Evolutionary conservation across 2,113 vertebrate genomes (phyloP).

Genomic region (Mola mola): DNA sequence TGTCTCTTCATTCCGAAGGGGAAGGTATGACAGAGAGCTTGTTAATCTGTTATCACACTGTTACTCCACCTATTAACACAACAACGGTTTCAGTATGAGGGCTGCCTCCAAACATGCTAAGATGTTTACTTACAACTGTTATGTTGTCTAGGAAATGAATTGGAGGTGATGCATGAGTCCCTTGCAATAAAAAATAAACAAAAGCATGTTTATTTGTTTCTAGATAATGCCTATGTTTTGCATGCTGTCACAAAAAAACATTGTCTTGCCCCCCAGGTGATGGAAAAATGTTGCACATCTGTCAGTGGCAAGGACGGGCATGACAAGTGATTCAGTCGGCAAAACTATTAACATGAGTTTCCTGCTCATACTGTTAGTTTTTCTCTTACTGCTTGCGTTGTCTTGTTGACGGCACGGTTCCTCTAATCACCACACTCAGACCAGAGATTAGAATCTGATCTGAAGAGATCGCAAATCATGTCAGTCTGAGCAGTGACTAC

Average conservation of each 20-base stretch:
- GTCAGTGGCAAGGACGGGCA: too few relatives aligned
- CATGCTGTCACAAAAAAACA: background rate
- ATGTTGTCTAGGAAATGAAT: too few relatives aligned
- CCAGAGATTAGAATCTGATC: background rate
- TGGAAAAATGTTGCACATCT: constrained; percentile 3
- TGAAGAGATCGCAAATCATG: background rate
- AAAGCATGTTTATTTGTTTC: constrained; percentile 1
- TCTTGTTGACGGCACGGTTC: background rate
- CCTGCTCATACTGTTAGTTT: constrained; percentile 8
- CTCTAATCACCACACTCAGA: background rate
- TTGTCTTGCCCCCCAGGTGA: too few relatives aligned
- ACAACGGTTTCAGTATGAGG: constrained; percentile 19
- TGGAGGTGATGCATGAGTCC: background rate
- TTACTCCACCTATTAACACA: constrained; percentile 43
- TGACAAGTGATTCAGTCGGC: constrained; percentile 31
- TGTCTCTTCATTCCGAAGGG: constrained; percentile 3
- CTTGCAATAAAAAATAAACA: constrained; percentile 20
- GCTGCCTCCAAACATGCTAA: too few relatives aligned
- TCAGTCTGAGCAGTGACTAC: background rate
- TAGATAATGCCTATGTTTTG: background rate
- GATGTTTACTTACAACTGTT: too few relatives aligned
- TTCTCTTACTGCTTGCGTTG: constrained; percentile 2
- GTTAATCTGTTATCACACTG: constrained; percentile 47
- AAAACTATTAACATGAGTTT: constrained; percentile 36
- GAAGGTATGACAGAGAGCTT: constrained; percentile 6